These are phyloP conservation scores for Tympanuchus pallidicinctus DNA, from an alignment of 2,113 vertebrate species.

Conservation along the genomic window DNA sequence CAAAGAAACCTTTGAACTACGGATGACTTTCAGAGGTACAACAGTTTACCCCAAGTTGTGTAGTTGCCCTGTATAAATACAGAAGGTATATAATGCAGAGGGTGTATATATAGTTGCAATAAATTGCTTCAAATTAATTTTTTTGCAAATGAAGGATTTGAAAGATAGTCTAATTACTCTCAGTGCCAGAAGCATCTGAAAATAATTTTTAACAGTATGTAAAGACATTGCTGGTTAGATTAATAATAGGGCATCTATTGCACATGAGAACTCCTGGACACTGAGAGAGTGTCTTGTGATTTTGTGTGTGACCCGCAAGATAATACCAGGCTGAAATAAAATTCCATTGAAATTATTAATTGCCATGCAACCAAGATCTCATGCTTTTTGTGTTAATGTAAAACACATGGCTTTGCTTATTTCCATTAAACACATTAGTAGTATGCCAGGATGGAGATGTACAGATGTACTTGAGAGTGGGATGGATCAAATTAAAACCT, in stretches of 20 bases:
- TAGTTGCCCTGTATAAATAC: not conserved
- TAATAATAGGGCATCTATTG: not conserved
- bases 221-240: slow-evolving; percentile 27
- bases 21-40: not conserved
- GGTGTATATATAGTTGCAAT: not conserved
- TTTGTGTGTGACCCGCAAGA: not conserved
- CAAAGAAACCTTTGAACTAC: slow-evolving; percentile 7
- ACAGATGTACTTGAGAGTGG: not conserved
- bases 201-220: not conserved
- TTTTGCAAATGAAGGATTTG: not conserved
- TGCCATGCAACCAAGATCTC: not conserved
- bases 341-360: slow-evolving; percentile 38
- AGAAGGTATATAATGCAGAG: not conserved
- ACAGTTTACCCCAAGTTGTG: not conserved
- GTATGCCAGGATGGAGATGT: slow-evolving; percentile 19
- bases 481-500: slow-evolving; percentile 45
- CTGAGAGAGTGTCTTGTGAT: not conserved
- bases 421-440: slow-evolving; percentile 46
- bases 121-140: not conserved
- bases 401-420: slow-evolving; percentile 56
- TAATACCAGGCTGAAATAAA: slow-evolving; percentile 57
- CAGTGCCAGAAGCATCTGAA: slow-evolving; percentile 13
- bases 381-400: slow-evolving; percentile 44
- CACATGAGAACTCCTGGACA: not conserved
- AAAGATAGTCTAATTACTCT: not conserved